phyloP scores from a whole-genome alignment of 1,140 invertebrate genomes.

The Daktulosphaira vitifoliae region DNA sequence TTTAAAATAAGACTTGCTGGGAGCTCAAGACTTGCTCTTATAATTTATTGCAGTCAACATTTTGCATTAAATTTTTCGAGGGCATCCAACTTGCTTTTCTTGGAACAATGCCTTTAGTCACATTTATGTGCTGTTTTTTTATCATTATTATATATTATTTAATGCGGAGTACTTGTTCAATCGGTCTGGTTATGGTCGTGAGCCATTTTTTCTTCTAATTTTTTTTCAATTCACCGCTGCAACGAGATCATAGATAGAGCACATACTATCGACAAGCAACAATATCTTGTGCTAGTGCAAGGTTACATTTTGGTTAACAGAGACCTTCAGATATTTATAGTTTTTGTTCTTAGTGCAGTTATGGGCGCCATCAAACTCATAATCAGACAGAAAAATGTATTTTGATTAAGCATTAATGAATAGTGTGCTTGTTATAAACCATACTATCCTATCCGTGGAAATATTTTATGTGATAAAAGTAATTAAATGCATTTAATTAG shows the following conservation, averaged over 20 bases:
- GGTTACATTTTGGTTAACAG: conserved; percentile 9
- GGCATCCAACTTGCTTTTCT: conserved; percentile 31
- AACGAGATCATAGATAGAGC: conserved; percentile 19
- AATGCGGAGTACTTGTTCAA: conserved; percentile 28
- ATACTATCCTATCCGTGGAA: no score
- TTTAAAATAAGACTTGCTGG: conserved; percentile 24
- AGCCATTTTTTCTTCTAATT: conserved; percentile 16
- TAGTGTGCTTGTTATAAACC: no score
- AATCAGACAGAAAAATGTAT: neutral
- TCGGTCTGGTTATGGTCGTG: conserved; percentile 26
- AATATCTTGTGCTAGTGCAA: conserved; percentile 13
- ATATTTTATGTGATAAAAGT: no score
- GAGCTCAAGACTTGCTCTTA: conserved; percentile 11
- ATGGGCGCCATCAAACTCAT: conserved; percentile 2
- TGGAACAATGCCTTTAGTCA: conserved; percentile 33
- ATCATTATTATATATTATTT: conserved; percentile 31
- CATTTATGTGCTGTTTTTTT: conserved; percentile 18
- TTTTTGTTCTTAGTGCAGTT: neutral
- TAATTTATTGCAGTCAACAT: conserved; percentile 27
- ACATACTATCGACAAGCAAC: neutral
- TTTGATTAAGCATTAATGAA: no score
- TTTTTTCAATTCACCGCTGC: conserved; percentile 19
- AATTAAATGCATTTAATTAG: no score
- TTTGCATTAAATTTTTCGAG: conserved; percentile 30
- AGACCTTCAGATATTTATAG: conserved; percentile 16